phyloP scores from a whole-genome alignment of 2,888 invertebrate species.

The Syrphus vitripennis region DNA sequence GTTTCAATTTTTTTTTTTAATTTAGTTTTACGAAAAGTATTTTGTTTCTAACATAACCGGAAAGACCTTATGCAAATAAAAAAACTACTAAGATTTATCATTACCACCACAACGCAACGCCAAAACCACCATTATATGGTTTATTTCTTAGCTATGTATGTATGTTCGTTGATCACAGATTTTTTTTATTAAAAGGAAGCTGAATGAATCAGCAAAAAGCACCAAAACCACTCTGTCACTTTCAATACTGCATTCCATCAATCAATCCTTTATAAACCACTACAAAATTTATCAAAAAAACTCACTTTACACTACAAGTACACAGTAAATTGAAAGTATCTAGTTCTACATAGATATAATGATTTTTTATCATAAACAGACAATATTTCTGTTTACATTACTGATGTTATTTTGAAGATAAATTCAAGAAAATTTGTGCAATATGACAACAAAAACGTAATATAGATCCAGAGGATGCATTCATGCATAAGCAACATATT shows the following conservation, averaged over 20 bases:
- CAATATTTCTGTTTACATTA: background rate
- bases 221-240: background rate
- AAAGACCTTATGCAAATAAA: no score
- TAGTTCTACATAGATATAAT: background rate
- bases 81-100: no score
- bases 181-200: background rate
- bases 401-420: background rate
- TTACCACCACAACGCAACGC: no score
- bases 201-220: background rate
- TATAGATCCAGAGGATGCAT: background rate
- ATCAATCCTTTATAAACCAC: background rate
- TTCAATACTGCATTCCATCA: background rate
- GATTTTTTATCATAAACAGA: background rate
- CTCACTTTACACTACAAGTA: background rate
- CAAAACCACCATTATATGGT: background rate
- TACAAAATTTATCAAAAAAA: background rate
- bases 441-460: slow-evolving; percentile 19
- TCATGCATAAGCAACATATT: slow-evolving; percentile 10
- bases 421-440: background rate
- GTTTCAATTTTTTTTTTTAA: no score
- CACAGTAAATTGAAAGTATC: background rate
- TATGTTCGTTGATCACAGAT: background rate
- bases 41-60: no score
- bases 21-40: no score
- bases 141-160: background rate